These are phyloP conservation scores for Leucophora obtusa DNA, from an alignment of 2,888 invertebrate species.

Conservation along the genomic window DNA sequence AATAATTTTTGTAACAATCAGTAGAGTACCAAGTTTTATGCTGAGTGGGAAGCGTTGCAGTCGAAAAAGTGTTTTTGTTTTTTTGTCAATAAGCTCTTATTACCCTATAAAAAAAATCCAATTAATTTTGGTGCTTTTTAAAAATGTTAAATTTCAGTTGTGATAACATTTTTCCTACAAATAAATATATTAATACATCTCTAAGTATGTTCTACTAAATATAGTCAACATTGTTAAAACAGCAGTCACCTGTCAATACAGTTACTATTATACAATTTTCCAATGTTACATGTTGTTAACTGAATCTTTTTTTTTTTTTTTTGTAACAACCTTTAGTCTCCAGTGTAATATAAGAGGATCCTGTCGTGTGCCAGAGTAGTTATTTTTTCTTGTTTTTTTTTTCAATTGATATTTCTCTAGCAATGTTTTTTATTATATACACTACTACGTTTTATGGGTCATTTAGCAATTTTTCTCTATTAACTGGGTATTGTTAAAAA, in stretches of 20 bases:
- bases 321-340: not conserved
- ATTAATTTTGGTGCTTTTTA: too few relatives aligned
- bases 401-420: slow-evolving; percentile 22
- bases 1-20: too few relatives aligned
- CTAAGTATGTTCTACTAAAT: too few relatives aligned
- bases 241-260: slow-evolving; percentile 59
- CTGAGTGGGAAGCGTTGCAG: too few relatives aligned
- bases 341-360: not conserved
- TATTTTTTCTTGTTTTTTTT: not conserved
- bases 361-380: not conserved
- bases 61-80: too few relatives aligned
- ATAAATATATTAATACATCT: too few relatives aligned
- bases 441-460: slow-evolving; percentile 67
- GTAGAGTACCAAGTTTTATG: too few relatives aligned
- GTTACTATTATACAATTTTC: slow-evolving; percentile 50
- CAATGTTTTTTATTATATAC: slow-evolving; percentile 47
- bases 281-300: slow-evolving; percentile 18
- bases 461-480: slow-evolving; percentile 68
- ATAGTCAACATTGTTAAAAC: slow-evolving; percentile 24
- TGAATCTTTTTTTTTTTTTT: not conserved
- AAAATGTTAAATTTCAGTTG: too few relatives aligned
- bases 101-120: too few relatives aligned
- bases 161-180: too few relatives aligned
- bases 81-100: too few relatives aligned
- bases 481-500: slow-evolving; percentile 48